Percentiles rank a stretch among this genome's conserved stretches.
phyloP scores from a whole-genome alignment of 1,140 invertebrate genomes.

The Oryzaephilus surinamensis region DNA sequence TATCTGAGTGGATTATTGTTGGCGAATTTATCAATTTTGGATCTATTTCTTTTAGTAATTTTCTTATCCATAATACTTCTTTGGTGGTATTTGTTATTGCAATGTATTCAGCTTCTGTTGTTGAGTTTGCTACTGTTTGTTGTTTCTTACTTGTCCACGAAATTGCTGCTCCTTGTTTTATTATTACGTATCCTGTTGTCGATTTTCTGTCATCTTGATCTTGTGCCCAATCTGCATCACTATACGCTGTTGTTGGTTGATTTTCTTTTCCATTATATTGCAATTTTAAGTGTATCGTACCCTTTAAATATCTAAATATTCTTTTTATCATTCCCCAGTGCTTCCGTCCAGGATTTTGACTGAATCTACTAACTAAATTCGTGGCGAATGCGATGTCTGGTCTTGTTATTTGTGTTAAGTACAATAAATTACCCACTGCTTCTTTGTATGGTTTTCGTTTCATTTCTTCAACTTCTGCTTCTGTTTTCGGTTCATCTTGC shows the following conservation, averaged over 20 bases:
- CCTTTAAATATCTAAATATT: conserved; percentile 35
- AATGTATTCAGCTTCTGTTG: conserved; percentile 37
- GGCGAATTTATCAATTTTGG: neutral
- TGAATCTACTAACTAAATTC: conserved; percentile 25
- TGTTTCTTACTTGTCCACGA: conserved; percentile 31
- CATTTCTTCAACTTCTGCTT: conserved; percentile 4
- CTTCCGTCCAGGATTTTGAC: conserved; percentile 11
- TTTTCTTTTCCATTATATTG: too few species aligned
- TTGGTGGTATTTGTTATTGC: conserved; percentile 13
- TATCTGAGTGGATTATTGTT: conserved; percentile 19
- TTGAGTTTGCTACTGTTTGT: conserved; percentile 29
- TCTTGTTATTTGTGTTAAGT: conserved; percentile 20
- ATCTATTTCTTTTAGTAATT: conserved; percentile 6
- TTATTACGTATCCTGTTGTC: too few species aligned
- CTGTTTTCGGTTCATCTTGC: conserved; percentile 1
- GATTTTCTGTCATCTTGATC: too few species aligned
- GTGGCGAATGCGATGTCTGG: conserved; percentile 22
- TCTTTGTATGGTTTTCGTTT: conserved; percentile 29
- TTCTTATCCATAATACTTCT: conserved; percentile 18
- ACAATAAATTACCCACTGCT: conserved; percentile 27
- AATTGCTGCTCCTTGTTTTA: conserved; percentile 27
- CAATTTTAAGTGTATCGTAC: conserved; percentile 24
- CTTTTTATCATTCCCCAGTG: conserved; percentile 33
- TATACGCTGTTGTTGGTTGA: too few species aligned
- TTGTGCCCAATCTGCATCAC: too few species aligned